Evolutionary conservation across 2,113 vertebrate genomes (phyloP).

Genomic region (Ailurus styani): DNA sequence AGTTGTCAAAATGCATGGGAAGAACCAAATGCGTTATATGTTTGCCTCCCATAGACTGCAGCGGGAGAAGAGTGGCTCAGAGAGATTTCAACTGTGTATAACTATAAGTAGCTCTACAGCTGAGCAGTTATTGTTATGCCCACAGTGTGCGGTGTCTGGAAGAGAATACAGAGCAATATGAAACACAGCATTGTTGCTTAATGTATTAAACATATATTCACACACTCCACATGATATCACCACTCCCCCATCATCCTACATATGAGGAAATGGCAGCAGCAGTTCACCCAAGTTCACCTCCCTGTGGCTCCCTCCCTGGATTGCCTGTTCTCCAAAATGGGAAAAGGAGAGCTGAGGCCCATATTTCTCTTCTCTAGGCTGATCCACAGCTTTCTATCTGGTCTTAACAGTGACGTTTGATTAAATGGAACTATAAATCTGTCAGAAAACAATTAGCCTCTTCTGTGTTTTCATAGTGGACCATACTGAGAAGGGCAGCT

Average conservation of each 20-base stretch:
- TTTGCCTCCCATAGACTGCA: constrained; percentile 1
- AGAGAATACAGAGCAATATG: neutral
- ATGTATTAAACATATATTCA: neutral
- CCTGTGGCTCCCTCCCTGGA: neutral
- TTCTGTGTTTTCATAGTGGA: neutral
- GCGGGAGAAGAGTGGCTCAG: neutral
- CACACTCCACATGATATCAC: neutral
- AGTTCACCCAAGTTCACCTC: neutral
- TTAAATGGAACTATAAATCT: constrained; percentile 46
- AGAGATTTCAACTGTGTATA: constrained; percentile 50
- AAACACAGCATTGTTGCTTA: neutral
- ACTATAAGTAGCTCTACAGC: constrained; percentile 31
- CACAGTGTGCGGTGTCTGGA: neutral
- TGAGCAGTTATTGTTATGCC: constrained; percentile 5
- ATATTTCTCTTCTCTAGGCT: neutral
- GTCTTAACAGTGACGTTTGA: constrained; percentile 15
- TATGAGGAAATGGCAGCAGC: neutral
- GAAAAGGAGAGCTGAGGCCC: neutral
- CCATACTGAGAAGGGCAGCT: neutral
- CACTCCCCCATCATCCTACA: neutral
- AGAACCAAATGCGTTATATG: neutral
- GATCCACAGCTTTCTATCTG: neutral
- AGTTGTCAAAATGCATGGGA: constrained; percentile 53
- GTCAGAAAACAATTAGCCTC: constrained; percentile 54
- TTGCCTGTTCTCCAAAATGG: neutral